Base-by-base conservation (phyloP, 53 echinoderm and acorn worm genomes). In the Echinarachnius parma region DNA sequence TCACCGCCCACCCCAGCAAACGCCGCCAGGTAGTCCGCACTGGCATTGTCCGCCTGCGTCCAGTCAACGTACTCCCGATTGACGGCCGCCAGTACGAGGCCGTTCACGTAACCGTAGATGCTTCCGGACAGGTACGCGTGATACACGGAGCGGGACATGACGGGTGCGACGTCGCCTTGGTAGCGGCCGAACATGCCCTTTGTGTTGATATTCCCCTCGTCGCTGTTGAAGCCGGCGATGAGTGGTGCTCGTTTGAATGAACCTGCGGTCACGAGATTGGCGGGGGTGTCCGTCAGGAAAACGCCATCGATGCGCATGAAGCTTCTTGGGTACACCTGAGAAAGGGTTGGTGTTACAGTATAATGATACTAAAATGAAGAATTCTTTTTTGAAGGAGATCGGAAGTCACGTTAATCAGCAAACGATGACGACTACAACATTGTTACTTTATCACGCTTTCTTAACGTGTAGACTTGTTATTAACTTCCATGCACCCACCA, bases 241-340 rank as follows among this genome's bases (percentile, higher is more conserved):
- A 92, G 82, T 23, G 89, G 72, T 1, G 75, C 60, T 27, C 75
- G 54, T 64, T 89, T 81, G 74, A 88, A 88, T 49, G 84, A 84
- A 23, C 55, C 69, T 5, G 78, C 64, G 3, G 78, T 57, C 11
- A 89, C 15, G 13, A 89, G 48, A 49, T 85, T 85, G 16, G 75
- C 75, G 11, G 92, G 88, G 1, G 79, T 66, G 74, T 85, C 85
- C 34, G 66, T 33, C 14, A 92, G 66, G 59, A 92, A 92, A 46
- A 66, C 68, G 8, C 83, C 83, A 44, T 92, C 92, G 1, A 92
- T 27, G 10, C 59, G 63, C n/a, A 65, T 53, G 21, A 11, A 72
- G 34, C 72, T 72, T 9, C 57, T 21, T 18, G 55, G 27, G 20
- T 72, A 72, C 10, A 72, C 72, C 75, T 62, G n/a, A n/a, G n/a